Evolutionary conservation across 1,140 invertebrate species (phyloP).

Genomic region (Trichogramma pretiosum): DNA sequence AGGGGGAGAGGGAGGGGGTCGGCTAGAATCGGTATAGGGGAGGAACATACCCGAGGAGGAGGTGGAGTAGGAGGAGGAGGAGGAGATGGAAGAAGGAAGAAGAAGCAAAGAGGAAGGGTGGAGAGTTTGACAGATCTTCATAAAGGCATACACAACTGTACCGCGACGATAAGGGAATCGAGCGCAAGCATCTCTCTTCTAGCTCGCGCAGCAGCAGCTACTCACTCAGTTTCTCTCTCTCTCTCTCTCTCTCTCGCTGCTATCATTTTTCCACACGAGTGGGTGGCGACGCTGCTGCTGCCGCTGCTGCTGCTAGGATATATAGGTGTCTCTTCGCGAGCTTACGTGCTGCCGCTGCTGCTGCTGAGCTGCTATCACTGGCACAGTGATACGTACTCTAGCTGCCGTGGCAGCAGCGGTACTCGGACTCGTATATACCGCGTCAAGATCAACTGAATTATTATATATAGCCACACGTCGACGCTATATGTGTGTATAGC

Average conservation of each 20-base stretch:
- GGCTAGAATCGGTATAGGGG: not conserved
- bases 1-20: not conserved
- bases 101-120: slow-evolving; percentile 8
- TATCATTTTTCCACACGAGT: slow-evolving; percentile 44
- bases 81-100: slow-evolving; percentile 3
- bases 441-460: no score
- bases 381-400: not conserved
- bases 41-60: not conserved
- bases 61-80: not conserved
- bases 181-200: slow-evolving; percentile 29
- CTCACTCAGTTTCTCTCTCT: slow-evolving; percentile 15
- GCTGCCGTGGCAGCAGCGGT: not conserved
- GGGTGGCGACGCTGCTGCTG: slow-evolving; percentile 23
- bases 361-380: not conserved
- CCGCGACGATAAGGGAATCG: slow-evolving; percentile 34
- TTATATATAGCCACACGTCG: no score
- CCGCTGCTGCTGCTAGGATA: not conserved
- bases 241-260: slow-evolving; percentile 17
- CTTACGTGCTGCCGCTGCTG: not conserved
- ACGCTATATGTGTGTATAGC: no score
- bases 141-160: slow-evolving; percentile 38
- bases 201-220: slow-evolving; percentile 5
- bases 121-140: slow-evolving; percentile 40
- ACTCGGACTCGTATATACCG: no score
- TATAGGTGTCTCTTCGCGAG: slow-evolving; percentile 22